Conservation (phyloP, 64 coral and sea anemone species). For the Montipora cactus region DNA sequence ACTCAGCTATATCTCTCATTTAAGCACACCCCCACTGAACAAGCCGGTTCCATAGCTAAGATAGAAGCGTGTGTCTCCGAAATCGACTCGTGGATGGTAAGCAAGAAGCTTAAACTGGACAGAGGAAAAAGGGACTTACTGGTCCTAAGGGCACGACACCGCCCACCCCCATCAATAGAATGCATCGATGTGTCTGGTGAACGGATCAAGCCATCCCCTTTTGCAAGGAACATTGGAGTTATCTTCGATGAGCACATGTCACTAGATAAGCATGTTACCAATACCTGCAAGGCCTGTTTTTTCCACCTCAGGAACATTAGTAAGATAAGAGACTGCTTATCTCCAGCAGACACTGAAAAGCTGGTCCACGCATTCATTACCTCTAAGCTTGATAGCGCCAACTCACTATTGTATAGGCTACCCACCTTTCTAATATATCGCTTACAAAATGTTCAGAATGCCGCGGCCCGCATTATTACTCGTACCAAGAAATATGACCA, state of each 20-base stretch:
- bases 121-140: too few species aligned
- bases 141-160: too few species aligned
- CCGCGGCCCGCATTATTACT: constrained; percentile 11
- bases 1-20: too few species aligned
- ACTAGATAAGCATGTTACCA: neutral
- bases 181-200: too few species aligned
- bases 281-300: constrained; percentile 30
- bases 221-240: too few species aligned
- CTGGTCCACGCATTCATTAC: constrained; percentile 34
- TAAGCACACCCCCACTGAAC: too few species aligned
- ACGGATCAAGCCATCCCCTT: too few species aligned
- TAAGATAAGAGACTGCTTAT: constrained; percentile 15
- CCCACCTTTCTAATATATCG: constrained; percentile 21
- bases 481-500: constrained; percentile 22
- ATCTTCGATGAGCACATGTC: too few species aligned
- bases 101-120: too few species aligned
- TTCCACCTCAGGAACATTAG: constrained; percentile 26
- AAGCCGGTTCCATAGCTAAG: constrained; percentile 30
- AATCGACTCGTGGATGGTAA: too few species aligned
- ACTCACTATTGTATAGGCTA: neutral
- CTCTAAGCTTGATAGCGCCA: constrained; percentile 28
- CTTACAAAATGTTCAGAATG: constrained; percentile 25
- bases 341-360: constrained; percentile 23
- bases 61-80: neutral
- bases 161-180: too few species aligned